Conservation (phyloP, 2,113 vertebrate genomes). For the Plotosus lineatus region DNA sequence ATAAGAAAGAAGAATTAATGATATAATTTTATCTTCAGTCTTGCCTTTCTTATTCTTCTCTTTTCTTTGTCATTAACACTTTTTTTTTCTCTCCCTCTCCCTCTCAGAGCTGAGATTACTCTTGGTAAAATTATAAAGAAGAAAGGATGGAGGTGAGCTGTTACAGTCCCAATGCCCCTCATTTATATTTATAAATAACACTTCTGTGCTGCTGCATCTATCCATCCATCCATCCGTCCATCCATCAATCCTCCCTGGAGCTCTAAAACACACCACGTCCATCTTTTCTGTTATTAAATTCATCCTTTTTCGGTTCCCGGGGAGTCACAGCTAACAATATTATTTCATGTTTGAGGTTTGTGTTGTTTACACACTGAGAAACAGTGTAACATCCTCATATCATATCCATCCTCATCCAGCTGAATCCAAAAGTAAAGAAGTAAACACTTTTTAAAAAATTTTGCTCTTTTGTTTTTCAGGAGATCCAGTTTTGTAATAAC, state of each 20-base stretch:
- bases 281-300: not conserved
- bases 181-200: conserved; percentile 41
- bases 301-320: not conserved
- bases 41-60: not conserved
- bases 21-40: not conserved
- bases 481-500: conserved; percentile 87
- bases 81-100: conserved; percentile 16
- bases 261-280: not conserved
- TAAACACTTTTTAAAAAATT: not conserved
- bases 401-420: not conserved
- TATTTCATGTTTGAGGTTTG: not conserved
- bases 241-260: not conserved
- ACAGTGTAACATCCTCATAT: not conserved
- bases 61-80: not conserved
- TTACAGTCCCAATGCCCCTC: conserved; percentile 49
- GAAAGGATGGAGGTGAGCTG: conserved; percentile 75
- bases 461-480: conserved; percentile 51
- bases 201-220: not conserved
- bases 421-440: not conserved
- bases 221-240: not conserved
- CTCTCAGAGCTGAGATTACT: conserved; percentile 74
- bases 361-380: not conserved
- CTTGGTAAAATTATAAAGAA: conserved; percentile 78
- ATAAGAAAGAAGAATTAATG: not conserved
- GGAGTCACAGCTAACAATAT: not conserved